Base-by-base conservation (phyloP, 2,888 invertebrate genomes). In the Temnothorax unifasciatus region DNA sequence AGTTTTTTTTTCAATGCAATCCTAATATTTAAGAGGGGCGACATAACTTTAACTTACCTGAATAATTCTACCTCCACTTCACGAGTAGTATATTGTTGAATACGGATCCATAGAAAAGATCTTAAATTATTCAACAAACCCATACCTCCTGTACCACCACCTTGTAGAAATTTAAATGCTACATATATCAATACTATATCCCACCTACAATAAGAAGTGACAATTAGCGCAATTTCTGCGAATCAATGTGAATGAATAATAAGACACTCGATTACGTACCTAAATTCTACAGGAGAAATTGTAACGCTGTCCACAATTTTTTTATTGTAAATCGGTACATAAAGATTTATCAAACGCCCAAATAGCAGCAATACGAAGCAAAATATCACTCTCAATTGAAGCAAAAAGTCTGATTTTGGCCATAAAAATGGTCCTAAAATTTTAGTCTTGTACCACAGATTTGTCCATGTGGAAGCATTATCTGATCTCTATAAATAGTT, bases 31-130 rank as follows among this genome's bases (percentile, higher is more conserved):
- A 29, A 68, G 57, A 68, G 57, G 25, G 18, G 1, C 21, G 59
- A 81, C 59, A 9, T 41, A 77, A 82, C 15, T 64, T 52, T 57
- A 81, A 76, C 82, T 87, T 84, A 92, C 93, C 89, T 92, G 69
- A 94, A 94, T 44, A 94, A 89, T 87, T 95, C 94, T 91, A 97
- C 97, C 96, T 99, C 98, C 81, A 99, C 96, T 95, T 99, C 98
- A 86, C 99, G 96, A 9, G 99, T 99, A 1, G 99, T 99, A 94
- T 98, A 99, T 94, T 99, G 99, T 92, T 99, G 98, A 66, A 99
- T 98, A 92, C 97, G 96, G 91, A 99, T 99, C 99, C 99, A 99
- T 2, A 99, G 95, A 93, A 98, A 98, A 0, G 98, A 97, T 61
- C 99, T 96, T 15, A 99, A 92, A 95, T 99, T 99, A 95, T 99